Percentiles rank a stretch among this genome's conserved stretches.
These are phyloP conservation scores for Merodon equestris DNA, from an alignment of 2,888 invertebrate species.

Conservation along the genomic window DNA sequence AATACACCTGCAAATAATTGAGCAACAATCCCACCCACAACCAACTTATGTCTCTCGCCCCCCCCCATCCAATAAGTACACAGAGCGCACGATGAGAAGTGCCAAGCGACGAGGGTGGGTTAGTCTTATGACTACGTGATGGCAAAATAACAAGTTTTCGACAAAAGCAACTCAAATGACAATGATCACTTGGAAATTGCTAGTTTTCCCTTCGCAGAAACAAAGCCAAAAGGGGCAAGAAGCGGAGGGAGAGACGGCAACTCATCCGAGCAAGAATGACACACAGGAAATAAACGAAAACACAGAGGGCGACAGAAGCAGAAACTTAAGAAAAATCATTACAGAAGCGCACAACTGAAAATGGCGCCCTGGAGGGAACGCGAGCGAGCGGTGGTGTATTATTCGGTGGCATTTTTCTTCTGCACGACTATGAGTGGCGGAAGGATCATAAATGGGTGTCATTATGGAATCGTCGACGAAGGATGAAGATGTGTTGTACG, in stretches of 20 bases:
- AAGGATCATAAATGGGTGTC: conserved; percentile 1
- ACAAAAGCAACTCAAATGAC: conserved; percentile 42
- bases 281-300: background rate
- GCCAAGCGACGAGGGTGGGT: conserved; percentile 1
- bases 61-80: background rate
- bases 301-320: background rate
- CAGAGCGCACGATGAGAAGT: background rate
- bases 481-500: no score
- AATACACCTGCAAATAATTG: conserved; percentile 35
- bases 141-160: conserved; percentile 33
- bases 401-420: conserved; percentile 23
- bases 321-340: conserved; percentile 17
- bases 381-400: background rate
- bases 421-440: conserved; percentile 11
- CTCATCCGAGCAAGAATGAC: background rate
- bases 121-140: conserved; percentile 26
- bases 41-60: background rate
- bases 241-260: conserved; percentile 3
- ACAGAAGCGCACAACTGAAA: background rate
- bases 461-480: background rate
- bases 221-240: background rate
- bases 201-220: conserved; percentile 15
- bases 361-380: background rate
- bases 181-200: conserved; percentile 51
- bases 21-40: conserved; percentile 9